Evolutionary conservation across 2,888 invertebrate genomes (phyloP).

Genomic region (Melikaiella ostensackeni): DNA sequence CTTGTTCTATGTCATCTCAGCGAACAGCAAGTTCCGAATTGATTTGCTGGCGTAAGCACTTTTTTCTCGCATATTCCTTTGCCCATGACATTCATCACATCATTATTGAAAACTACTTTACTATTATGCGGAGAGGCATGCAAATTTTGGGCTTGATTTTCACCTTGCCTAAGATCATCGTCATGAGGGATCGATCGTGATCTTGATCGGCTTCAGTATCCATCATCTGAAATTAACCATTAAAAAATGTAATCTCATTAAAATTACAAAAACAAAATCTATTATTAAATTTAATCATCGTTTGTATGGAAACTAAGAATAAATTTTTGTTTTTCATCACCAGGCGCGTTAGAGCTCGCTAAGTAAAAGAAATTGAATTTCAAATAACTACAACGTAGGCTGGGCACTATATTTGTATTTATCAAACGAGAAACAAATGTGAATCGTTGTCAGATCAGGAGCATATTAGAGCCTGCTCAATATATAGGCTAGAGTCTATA

Average conservation of each 20-base stretch:
- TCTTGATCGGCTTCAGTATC: not conserved
- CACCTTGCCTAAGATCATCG: not conserved
- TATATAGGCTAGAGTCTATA: too few species aligned
- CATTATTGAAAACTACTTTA: not conserved
- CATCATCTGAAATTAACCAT: not conserved
- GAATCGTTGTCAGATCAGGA: too few species aligned
- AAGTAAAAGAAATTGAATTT: too few species aligned
- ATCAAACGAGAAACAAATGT: too few species aligned
- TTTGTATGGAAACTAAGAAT: too few species aligned
- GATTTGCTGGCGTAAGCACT: not conserved
- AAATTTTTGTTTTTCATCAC: too few species aligned
- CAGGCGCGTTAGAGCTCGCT: too few species aligned
- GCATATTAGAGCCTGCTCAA: too few species aligned
- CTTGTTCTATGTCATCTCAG: not conserved
- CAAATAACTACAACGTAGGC: not conserved
- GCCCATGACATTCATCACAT: not conserved
- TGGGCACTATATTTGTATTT: too few species aligned
- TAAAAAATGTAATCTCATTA: too few species aligned
- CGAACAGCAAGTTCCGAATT: not conserved
- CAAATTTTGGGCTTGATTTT: not conserved
- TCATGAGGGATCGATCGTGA: not conserved
- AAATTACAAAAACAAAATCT: too few species aligned
- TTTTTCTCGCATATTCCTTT: not conserved
- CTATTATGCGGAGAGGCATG: not conserved
- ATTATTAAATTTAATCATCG: too few species aligned